phyloP scores from a whole-genome alignment of 2,113 vertebrate species.

The Acrocephalus kingi region DNA sequence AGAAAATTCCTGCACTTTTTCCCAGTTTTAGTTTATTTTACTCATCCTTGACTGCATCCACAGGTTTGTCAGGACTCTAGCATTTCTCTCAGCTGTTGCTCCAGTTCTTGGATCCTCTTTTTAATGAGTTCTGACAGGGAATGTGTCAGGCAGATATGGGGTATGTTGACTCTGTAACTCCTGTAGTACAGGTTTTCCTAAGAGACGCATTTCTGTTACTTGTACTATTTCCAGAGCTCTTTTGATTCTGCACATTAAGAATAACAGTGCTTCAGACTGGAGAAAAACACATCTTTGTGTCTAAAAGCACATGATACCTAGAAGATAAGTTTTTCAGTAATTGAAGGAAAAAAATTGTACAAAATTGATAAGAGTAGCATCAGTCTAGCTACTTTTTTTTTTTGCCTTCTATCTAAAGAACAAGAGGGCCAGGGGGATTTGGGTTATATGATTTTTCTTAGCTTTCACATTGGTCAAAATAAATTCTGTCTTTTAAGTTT shows the following conservation, averaged over 20 bases:
- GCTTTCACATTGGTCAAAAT: background rate
- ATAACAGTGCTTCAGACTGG: background rate
- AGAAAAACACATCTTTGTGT: background rate
- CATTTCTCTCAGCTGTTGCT: background rate
- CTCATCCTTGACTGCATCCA: background rate
- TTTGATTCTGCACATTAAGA: background rate
- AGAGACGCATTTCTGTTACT: background rate
- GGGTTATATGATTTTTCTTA: background rate
- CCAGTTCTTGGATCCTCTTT: background rate
- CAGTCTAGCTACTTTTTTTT: background rate
- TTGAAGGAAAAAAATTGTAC: background rate
- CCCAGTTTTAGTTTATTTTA: background rate
- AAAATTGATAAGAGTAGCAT: background rate
- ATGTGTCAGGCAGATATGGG: background rate
- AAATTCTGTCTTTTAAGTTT: background rate
- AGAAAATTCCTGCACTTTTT: background rate
- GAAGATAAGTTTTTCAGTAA: background rate
- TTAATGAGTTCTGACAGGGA: background rate
- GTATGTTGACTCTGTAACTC: background rate
- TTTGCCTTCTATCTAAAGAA: background rate
- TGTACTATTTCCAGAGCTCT: background rate
- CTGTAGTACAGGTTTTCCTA: background rate
- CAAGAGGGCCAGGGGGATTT: background rate
- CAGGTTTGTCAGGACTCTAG: background rate
- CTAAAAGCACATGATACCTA: background rate